Conservation (phyloP, 1,140 invertebrate species). For the Zaprionus africanus region DNA sequence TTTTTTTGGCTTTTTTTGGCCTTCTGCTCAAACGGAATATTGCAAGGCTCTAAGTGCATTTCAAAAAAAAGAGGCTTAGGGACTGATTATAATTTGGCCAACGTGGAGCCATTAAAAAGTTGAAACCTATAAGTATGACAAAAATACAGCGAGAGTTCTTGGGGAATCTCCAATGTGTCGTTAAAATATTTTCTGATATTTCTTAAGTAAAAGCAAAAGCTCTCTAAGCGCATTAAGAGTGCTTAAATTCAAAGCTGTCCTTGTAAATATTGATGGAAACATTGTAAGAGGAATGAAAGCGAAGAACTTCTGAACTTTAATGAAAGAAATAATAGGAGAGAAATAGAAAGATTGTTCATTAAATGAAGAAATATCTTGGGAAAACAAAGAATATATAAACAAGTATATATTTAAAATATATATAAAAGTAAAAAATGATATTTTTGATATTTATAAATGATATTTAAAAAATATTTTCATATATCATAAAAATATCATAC, state of each 20-base stretch:
- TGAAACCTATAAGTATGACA: conserved; percentile 1
- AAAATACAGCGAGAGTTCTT: not conserved
- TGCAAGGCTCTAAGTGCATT: conserved; percentile 30
- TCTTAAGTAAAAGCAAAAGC: not conserved
- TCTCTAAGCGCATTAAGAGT: not conserved
- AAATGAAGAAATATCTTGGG: not conserved
- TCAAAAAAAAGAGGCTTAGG: conserved; percentile 16
- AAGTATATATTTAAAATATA: not conserved
- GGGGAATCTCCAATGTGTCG: not conserved
- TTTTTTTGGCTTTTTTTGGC: conserved; percentile 2
- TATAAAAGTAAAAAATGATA: no score
- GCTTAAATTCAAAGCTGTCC: not conserved
- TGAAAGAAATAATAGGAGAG: not conserved
- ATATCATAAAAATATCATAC: no score
- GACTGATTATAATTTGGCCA: conserved; percentile 29
- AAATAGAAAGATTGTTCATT: not conserved
- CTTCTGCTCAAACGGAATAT: conserved; percentile 30
- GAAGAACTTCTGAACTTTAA: not conserved
- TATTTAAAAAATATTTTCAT: no score
- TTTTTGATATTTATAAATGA: no score
- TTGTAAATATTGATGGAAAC: not conserved
- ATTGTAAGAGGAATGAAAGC: not conserved
- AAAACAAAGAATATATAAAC: not conserved
- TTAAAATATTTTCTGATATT: conserved; percentile 7
- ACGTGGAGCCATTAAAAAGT: conserved; percentile 40